Conservation (phyloP, 2,888 invertebrate genomes). For the Nasonia oneida region DNA sequence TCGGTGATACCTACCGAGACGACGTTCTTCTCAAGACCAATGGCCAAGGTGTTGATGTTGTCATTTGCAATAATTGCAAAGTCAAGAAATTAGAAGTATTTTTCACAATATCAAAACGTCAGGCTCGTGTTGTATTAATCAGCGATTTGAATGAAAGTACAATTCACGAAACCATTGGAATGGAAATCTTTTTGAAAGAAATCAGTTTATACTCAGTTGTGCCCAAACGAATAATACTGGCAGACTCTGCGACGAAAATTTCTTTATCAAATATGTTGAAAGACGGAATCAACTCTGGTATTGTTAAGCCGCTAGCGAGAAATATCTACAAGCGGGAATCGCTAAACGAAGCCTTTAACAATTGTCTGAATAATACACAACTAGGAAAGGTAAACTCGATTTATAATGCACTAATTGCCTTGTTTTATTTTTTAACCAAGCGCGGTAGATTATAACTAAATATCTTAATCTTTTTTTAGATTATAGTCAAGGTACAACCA, state of each 20-base stretch:
- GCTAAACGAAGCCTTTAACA: constrained; percentile 86
- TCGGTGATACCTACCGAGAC: constrained; percentile 90
- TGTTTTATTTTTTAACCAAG: too few relatives aligned
- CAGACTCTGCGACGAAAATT: constrained; percentile 81
- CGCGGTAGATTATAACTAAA: too few relatives aligned
- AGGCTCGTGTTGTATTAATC: constrained; percentile 81
- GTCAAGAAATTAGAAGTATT: constrained; percentile 91
- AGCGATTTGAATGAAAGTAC: constrained; percentile 75
- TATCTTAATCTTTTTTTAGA: constrained; percentile 52
- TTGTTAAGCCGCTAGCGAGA: constrained; percentile 85
- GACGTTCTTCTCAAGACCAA: constrained; percentile 84
- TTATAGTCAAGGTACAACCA: constrained; percentile 67
- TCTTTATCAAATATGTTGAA: constrained; percentile 82
- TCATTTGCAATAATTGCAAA: constrained; percentile 82
- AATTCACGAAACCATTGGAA: constrained; percentile 80
- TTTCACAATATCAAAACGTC: constrained; percentile 73
- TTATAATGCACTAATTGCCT: too few relatives aligned
- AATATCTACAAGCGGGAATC: constrained; percentile 84
- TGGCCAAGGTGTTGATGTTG: constrained; percentile 83
- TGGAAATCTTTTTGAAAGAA: constrained; percentile 64
- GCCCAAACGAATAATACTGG: constrained; percentile 60
- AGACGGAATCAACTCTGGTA: constrained; percentile 84
- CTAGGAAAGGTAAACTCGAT: constrained; percentile 85
- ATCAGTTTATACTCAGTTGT: constrained; percentile 77
- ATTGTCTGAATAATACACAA: constrained; percentile 85